Evolutionary conservation across 1,140 invertebrate species (phyloP).

Genomic region (Ips typographus): DNA sequence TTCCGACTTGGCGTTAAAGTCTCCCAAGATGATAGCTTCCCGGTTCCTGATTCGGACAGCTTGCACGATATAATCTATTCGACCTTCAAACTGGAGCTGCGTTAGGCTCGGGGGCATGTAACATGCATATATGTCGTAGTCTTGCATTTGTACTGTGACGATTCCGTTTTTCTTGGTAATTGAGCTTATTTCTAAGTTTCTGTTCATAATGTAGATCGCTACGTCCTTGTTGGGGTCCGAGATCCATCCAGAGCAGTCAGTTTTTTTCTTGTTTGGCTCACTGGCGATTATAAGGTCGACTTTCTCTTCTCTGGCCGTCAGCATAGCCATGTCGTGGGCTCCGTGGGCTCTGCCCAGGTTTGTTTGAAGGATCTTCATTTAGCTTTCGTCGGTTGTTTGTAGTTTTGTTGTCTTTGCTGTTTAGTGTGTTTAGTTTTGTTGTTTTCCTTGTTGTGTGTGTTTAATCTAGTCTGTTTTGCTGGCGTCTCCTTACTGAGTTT

Average conservation of each 20-base stretch:
- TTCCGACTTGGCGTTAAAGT: constrained; percentile 37
- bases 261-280: constrained; percentile 24
- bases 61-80: neutral
- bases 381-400: neutral
- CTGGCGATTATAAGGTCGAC: constrained; percentile 14
- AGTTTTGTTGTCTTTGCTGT: neutral
- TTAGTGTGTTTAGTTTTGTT: neutral
- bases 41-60: neutral
- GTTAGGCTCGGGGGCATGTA: constrained; percentile 11
- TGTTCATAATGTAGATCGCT: constrained; percentile 2
- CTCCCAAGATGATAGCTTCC: constrained; percentile 12
- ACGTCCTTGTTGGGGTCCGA: constrained; percentile 3
- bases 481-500: neutral
- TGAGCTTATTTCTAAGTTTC: constrained; percentile 5
- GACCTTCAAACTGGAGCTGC: neutral
- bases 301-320: constrained; percentile 6
- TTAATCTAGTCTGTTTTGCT: neutral
- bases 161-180: neutral
- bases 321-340: constrained; percentile 7
- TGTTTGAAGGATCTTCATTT: constrained; percentile 13
- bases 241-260: constrained; percentile 8
- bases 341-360: neutral
- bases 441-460: neutral
- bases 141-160: neutral
- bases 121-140: constrained; percentile 12